Base-by-base conservation (phyloP, 2,888 invertebrate species). In the Eupithecia subumbrata region DNA sequence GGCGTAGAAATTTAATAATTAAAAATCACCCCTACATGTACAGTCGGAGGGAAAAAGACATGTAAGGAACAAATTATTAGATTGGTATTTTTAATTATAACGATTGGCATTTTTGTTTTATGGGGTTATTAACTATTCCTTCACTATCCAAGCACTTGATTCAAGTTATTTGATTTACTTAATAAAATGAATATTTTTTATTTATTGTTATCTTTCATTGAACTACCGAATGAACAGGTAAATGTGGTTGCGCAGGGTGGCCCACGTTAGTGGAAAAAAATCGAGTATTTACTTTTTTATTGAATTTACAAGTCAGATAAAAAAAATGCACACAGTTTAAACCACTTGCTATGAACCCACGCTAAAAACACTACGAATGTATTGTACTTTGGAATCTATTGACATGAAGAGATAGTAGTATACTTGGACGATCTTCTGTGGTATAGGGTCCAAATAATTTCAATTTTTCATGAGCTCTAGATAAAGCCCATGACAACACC, bases 1-100 rank as follows among this genome's bases (percentile, higher is more conserved):
- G 90, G 93, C 91, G 92, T 91, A 92, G 91, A 93, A 92, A 91
- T 93, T 93, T 93, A 93, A 94, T 94, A 93, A 94, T 94, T 93
- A 93, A 95, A 94, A 95, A 93, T 92, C 93, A 91, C 94, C 94
- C 93, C 91, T 88, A 75, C 66, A 68, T 22, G 68, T 68, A 68
- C 68, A 43, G 68, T 68, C 68, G n/a, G 68, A n/a, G 43, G 22
- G 22, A 14, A 14, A 43, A 68, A 40, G 7, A 40, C 12, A 2
- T 60, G 56, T 12, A 8, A 22, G 14, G 60, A 25, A 60, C 25
- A 1, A 14, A 22, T 56, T 22, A 60, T 60, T 25, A 0, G 12
- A 25, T 14, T 60, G 22, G 60, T 5, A 60, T 60, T 60, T 60
- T 60, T 60, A 60, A 25, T 60, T 25, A 60, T 25, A 25, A 25